Percentiles rank a stretch among this genome's conserved stretches.
Evolutionary conservation across 1,140 invertebrate species (phyloP).

Genomic region (Odontomachus brunneus): DNA sequence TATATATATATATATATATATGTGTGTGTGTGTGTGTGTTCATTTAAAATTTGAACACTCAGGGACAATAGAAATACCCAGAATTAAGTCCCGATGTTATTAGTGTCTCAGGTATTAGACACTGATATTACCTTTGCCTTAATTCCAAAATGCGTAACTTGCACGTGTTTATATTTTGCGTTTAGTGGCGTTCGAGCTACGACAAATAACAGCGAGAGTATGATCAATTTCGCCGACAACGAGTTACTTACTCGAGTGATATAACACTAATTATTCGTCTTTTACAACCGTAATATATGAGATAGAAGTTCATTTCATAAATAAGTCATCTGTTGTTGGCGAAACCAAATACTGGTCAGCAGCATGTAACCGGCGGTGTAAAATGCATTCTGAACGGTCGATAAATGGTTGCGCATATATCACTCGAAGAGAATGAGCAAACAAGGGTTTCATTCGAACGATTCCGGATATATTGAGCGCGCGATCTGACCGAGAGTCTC

Average conservation of each 20-base stretch:
- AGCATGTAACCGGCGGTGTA: neutral
- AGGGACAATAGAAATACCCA: too few relatives aligned
- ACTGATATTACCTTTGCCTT: too few relatives aligned
- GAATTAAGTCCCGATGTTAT: too few relatives aligned
- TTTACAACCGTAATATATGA: neutral
- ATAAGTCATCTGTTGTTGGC: neutral
- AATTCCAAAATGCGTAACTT: too few relatives aligned
- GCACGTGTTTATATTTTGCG: too few relatives aligned
- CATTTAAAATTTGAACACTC: too few relatives aligned
- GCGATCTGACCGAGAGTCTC: neutral
- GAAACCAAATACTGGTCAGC: neutral
- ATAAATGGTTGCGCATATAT: neutral
- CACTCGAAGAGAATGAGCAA: neutral
- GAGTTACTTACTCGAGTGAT: too few relatives aligned
- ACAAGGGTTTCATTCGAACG: neutral
- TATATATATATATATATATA: too few relatives aligned
- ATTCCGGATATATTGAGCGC: neutral
- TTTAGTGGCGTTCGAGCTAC: too few relatives aligned
- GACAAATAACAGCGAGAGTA: slow-evolving; percentile 1
- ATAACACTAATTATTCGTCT: neutral
- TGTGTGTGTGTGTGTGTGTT: too few relatives aligned
- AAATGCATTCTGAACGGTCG: neutral
- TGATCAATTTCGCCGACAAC: neutral
- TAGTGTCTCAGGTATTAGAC: too few relatives aligned
- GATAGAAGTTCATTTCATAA: neutral